Percentiles rank a stretch among this genome's conserved stretches.
phyloP scores from a whole-genome alignment of 2,888 invertebrate species.

The Perdita meconis region DNA sequence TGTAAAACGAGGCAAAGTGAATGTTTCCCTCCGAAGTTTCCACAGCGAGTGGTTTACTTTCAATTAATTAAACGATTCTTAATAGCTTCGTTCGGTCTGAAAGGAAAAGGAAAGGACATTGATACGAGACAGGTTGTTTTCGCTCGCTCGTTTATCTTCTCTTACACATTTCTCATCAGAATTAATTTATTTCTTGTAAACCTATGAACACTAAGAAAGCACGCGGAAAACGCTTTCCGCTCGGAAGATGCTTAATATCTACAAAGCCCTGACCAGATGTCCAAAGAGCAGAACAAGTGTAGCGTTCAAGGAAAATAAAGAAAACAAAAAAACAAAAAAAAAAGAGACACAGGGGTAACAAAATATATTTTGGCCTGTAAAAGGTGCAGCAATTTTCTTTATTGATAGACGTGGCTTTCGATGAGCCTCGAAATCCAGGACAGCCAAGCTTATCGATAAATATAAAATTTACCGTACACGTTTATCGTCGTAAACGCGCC shows the following conservation, averaged over 20 bases:
- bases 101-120: conserved; percentile 35
- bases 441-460: neutral
- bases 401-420: neutral
- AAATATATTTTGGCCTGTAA: neutral
- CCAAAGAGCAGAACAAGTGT: conserved; percentile 45
- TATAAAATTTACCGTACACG: neutral
- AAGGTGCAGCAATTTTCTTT: neutral
- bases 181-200: conserved; percentile 82
- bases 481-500: neutral
- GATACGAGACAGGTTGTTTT: conserved; percentile 41
- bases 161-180: conserved; percentile 64
- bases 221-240: conserved; percentile 76
- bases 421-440: neutral
- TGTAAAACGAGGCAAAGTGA: neutral
- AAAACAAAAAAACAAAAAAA: neutral
- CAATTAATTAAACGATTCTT: neutral
- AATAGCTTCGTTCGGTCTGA: neutral
- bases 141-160: conserved; percentile 55
- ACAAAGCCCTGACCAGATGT: conserved; percentile 76
- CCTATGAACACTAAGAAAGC: conserved; percentile 83
- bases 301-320: neutral
- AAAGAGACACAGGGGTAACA: neutral
- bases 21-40: neutral
- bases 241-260: conserved; percentile 79
- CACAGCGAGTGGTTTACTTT: neutral